Evolutionary conservation across 1,140 invertebrate genomes (phyloP).

Genomic region (Phocides pigmalion): DNA sequence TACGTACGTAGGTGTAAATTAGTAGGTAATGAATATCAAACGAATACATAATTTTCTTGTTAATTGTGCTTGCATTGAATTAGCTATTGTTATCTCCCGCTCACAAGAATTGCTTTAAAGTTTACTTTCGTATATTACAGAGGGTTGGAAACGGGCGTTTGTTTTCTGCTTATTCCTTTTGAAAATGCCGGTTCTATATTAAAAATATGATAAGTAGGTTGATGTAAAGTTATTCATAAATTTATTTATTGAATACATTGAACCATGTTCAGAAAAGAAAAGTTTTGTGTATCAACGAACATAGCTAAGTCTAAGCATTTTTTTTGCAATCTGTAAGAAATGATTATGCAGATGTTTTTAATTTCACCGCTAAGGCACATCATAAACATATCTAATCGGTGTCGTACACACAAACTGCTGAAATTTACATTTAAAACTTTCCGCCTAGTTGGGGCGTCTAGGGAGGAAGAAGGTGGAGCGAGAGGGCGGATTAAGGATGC

Average conservation of each 20-base stretch:
- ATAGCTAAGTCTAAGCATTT: no score
- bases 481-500: constrained; percentile 78
- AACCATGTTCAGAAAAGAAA: no score
- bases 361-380: constrained; percentile 29
- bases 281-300: no score
- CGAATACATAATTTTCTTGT: constrained; percentile 48
- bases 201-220: background rate
- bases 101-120: constrained; percentile 45
- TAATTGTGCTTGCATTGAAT: constrained; percentile 48
- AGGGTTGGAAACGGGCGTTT: constrained; percentile 8
- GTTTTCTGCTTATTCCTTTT: background rate
- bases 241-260: no score
- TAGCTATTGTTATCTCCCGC: constrained; percentile 52
- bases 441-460: constrained; percentile 67
- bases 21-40: background rate
- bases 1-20: background rate
- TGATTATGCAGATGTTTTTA: background rate
- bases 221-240: background rate
- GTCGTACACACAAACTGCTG: constrained; percentile 39
- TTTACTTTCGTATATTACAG: constrained; percentile 11
- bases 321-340: background rate
- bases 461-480: constrained; percentile 50
- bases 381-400: constrained; percentile 46
- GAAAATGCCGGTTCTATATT: background rate
- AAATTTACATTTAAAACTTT: constrained; percentile 74